Evolutionary conservation across 2,113 vertebrate genomes (phyloP), one percentile per base, ranked within the genome.

Genomic region (Stictonetta naevosa): DNA sequence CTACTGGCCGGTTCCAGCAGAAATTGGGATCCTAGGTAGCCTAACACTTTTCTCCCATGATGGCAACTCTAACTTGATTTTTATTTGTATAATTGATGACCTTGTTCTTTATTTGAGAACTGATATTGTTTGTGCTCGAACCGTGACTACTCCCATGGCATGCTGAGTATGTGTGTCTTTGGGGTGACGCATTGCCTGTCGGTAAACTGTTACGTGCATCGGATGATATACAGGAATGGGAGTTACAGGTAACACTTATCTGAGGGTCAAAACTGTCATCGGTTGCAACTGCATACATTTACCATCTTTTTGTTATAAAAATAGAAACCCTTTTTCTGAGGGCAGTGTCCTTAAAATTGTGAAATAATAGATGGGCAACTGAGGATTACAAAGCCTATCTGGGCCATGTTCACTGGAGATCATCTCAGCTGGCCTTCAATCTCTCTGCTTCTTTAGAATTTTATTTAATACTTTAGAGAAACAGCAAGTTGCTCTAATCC

Each of bases 401-500:
- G 64, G 81, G 75, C 36, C 79, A 58, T 29, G 20, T 81, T 91
- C 25, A 1, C 52, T 68, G 16, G 55, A 34, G 64, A 71, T 92
- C 87, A n/a, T 86, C 40, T 14, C 66, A 66, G 34, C 26, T 92
- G 75, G 74, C 69, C 40, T 95, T 91, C 93, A 96, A 96, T 95
- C 90, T 92, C 64, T 58, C 78, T 64, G 5, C 48, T 94, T 92
- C 83, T 94, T 95, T 86, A 86, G 88, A 94, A 95, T 95, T 96
- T 91, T 16, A 76, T 78, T 84, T 94, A 95, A 64, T 94, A 42
- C 59, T 88, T 94, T 31, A 86, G 88, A 83, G 88, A 88, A 95
- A 76, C n/a, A 66, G 84, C 36, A 83, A 73, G 19, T 67, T 91
- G 38, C 31, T 88, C 36, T 94, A 92, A 91, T 94, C 78, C 78